Evolutionary conservation across 64 coral and sea anemone species (phyloP).

Genomic region (Stichodactyla helianthus): DNA sequence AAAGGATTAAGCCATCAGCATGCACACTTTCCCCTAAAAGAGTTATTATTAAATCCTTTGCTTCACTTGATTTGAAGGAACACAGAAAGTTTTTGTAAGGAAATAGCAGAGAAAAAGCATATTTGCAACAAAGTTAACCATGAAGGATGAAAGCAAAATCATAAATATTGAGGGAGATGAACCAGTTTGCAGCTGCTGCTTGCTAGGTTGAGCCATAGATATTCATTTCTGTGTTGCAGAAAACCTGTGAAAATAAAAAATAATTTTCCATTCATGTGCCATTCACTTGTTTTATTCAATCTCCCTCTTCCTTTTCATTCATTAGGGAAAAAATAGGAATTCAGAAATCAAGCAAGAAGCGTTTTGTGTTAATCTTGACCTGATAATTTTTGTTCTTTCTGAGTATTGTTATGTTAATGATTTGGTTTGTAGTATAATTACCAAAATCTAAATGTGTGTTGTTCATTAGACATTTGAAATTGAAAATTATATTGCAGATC

Average conservation of each 20-base stretch:
- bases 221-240: slow-evolving; percentile 8
- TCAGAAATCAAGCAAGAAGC: background rate
- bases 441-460: background rate
- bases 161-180: slow-evolving; percentile 3
- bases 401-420: background rate
- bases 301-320: background rate
- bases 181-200: background rate
- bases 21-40: background rate
- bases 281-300: background rate
- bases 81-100: background rate
- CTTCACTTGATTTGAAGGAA: background rate
- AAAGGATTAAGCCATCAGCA: background rate
- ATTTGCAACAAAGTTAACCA: background rate
- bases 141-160: background rate
- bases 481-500: background rate
- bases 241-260: slow-evolving; percentile 8
- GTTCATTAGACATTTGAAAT: slow-evolving; percentile 2
- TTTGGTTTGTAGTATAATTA: slow-evolving; percentile 19
- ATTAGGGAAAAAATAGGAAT: background rate
- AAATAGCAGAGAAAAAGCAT: background rate
- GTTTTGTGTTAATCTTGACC: background rate
- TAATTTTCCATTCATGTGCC: background rate
- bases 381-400: slow-evolving; percentile 3
- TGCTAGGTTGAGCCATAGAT: background rate
- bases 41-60: background rate